Evolutionary conservation across 2,888 invertebrate species (phyloP), one percentile per base, ranked within the genome.

Genomic region (Balanococcus diminutus): DNA sequence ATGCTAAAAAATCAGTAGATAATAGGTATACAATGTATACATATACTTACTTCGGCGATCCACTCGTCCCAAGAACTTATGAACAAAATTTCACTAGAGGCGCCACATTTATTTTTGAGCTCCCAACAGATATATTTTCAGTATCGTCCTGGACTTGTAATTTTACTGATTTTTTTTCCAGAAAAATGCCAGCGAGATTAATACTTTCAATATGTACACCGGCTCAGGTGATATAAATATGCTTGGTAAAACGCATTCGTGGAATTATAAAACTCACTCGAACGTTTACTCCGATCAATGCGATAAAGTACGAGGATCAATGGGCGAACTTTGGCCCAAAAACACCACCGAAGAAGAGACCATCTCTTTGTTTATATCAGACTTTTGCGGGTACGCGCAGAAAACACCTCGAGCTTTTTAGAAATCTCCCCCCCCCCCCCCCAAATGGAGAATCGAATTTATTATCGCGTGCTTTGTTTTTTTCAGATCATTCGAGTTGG

Each of bases 241-340:
- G 86, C 90, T 96, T 67, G 96, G 95, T 19, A 90, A 92, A 72
- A 88, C 96, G 8, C 92, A 93, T 84, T 90, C 92, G 87, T 97
- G 96, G 96, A 93, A 94, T 89, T 91, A 92, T 88, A 91, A 90
- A 19, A 90, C 91, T 81, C 89, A 91, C 22, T 93, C 93, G 0
- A 88, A 90, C 42, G 93, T 91, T 89, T 93, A 94, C 89, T 88
- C 90, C 0, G 91, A 89, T 51, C 91, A 92, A 72, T 96, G 96
- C 89, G 94, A 93, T 2, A 89, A 88, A 56, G 93, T 96, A 4
- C 91, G 92, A 88, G 96, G 96, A 19, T 94, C 94, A 9, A 93
- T 93, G 0, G 96, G 96, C 0, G 96, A 96, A 90, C 90, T 96
- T 28, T 96, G 95, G 92, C 95, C 96, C 25, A 95, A 96, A 3